These are phyloP conservation scores for Chlamydotis undulata DNA, from an alignment of 2,113 vertebrate genomes.

Conservation along the genomic window DNA sequence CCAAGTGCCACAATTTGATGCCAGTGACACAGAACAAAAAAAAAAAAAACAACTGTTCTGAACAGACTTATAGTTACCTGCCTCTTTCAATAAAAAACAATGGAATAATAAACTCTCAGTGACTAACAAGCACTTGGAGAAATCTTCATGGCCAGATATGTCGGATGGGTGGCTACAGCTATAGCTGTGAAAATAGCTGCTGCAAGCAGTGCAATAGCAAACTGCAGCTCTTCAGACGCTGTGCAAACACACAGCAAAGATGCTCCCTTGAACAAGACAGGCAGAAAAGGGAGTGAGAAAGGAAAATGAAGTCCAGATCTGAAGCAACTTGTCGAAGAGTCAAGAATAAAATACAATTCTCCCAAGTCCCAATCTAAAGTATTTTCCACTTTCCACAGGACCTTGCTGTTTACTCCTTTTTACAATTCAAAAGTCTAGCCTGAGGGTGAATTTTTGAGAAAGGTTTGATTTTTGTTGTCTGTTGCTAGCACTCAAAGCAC, in stretches of 20 bases:
- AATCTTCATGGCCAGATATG: not conserved
- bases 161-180: not conserved
- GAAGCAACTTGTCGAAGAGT: not conserved
- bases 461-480: not conserved
- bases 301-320: not conserved
- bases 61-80: not conserved
- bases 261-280: not conserved
- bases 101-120: not conserved
- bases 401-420: not conserved
- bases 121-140: not conserved
- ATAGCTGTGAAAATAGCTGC: not conserved
- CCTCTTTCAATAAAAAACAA: not conserved
- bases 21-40: not conserved
- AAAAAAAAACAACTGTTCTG: not conserved
- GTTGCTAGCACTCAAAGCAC: not conserved
- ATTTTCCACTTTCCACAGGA: not conserved
- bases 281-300: not conserved
- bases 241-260: not conserved
- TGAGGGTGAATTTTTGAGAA: not conserved
- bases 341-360: not conserved
- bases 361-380: not conserved
- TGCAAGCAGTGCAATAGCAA: not conserved
- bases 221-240: not conserved
- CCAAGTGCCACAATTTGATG: not conserved
- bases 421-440: not conserved